These are phyloP conservation scores for Phocoena sinus DNA, from an alignment of 2,113 vertebrate species.

Conservation along the genomic window DNA sequence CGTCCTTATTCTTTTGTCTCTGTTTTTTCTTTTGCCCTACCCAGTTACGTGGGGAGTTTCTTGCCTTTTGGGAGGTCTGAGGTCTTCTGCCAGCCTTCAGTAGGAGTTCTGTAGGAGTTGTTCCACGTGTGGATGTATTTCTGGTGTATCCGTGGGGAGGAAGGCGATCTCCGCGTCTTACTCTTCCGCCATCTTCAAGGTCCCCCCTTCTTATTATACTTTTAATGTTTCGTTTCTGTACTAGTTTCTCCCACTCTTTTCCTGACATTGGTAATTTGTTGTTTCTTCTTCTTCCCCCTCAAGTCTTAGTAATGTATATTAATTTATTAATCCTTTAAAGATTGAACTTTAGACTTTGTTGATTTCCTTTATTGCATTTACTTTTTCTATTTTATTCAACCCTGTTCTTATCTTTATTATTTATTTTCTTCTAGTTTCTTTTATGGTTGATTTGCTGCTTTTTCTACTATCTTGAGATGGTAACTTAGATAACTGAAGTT, in stretches of 20 bases:
- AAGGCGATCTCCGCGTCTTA: too few relatives aligned
- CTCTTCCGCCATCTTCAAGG: too few relatives aligned
- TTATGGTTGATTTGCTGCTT: neutral
- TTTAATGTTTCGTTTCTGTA: neutral
- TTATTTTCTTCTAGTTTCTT: neutral
- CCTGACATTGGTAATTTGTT: neutral
- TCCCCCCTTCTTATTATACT: neutral
- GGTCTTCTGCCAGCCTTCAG: too few relatives aligned
- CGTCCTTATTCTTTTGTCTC: too few relatives aligned
- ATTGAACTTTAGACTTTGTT: neutral
- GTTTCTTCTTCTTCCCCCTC: neutral
- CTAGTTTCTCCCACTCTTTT: neutral
- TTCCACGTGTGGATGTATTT: too few relatives aligned
- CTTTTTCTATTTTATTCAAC: neutral
- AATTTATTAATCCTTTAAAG: neutral
- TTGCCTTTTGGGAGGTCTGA: too few relatives aligned
- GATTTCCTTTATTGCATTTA: neutral
- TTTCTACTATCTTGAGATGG: neutral
- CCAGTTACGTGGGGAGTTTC: too few relatives aligned
- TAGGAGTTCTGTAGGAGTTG: too few relatives aligned
- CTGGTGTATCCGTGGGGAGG: too few relatives aligned
- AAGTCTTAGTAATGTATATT: neutral
- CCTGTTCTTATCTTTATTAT: neutral
- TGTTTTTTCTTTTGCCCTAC: too few relatives aligned
- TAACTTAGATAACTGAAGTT: neutral